A percentile compares a stretch with the other conserved stretches of the same genome.
phyloP scores from a whole-genome alignment of 2,797 vertebrate genomes.

The Melanitta fusca region DNA sequence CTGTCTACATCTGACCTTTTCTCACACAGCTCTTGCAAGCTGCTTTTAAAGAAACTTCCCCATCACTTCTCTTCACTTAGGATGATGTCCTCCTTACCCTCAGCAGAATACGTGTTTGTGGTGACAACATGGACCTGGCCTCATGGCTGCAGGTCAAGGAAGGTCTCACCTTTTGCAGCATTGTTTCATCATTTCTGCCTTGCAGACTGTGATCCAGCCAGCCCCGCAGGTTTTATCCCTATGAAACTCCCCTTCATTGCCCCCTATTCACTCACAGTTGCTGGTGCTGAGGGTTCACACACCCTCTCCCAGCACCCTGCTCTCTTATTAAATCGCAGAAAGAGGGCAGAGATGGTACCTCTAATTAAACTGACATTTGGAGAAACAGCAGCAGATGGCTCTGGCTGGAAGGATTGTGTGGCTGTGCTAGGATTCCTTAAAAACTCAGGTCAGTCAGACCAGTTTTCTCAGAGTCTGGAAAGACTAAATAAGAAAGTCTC shows the following conservation, averaged over 20 bases:
- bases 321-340: background rate
- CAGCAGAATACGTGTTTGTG: rapidly evolving
- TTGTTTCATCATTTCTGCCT: background rate
- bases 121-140: background rate
- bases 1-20: background rate
- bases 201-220: background rate
- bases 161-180: background rate
- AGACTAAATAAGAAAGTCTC: background rate
- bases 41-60: background rate
- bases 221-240: background rate
- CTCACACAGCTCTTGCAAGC: background rate
- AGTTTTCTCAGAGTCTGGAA: background rate
- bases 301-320: background rate
- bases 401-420: background rate
- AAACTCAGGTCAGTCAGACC: background rate
- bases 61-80: background rate
- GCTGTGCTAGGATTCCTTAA: background rate
- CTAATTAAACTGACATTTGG: constrained; percentile 1
- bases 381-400: constrained; percentile 28
- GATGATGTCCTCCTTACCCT: background rate
- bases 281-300: background rate
- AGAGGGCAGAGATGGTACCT: background rate
- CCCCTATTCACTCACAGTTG: background rate
- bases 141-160: background rate
- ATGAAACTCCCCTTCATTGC: background rate